phyloP scores from a whole-genome alignment of 2,888 invertebrate species.

The Sesia apiformis region DNA sequence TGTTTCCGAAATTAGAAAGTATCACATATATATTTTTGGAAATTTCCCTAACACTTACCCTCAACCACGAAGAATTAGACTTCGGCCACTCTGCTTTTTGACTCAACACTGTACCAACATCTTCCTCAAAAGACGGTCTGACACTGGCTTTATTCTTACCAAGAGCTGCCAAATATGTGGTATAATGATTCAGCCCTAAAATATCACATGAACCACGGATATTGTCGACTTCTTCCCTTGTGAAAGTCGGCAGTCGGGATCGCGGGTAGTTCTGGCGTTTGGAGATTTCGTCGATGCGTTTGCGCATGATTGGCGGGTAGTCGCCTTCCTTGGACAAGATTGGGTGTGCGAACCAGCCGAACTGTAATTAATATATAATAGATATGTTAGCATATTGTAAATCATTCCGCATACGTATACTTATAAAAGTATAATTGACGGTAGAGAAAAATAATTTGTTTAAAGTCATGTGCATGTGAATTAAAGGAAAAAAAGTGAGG shows the following conservation, averaged over 20 bases:
- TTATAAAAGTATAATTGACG: background rate
- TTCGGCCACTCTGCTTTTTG: conserved; percentile 67
- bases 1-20: too few species aligned
- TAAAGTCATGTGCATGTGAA: too few species aligned
- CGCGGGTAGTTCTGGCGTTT: conserved; percentile 69
- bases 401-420: background rate
- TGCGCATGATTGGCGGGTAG: conserved; percentile 79
- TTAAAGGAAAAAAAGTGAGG: too few species aligned
- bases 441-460: background rate
- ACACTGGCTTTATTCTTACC: conserved; percentile 21
- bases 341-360: conserved; percentile 80
- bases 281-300: conserved; percentile 72
- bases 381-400: background rate
- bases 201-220: conserved; percentile 80
- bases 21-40: too few species aligned
- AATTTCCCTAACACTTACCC: conserved; percentile 29
- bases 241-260: conserved; percentile 78
- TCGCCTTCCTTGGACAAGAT: conserved; percentile 77
- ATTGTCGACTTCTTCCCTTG: conserved; percentile 70
- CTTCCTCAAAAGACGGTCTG: conserved; percentile 47
- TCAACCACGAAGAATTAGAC: conserved; percentile 64
- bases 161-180: conserved; percentile 63
- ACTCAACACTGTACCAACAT: conserved; percentile 39
- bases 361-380: conserved; percentile 35
- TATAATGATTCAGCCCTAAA: conserved; percentile 84